These are phyloP conservation scores for Aphelocoma californica DNA, from an alignment of 2,797 vertebrate species.

Conservation along the genomic window DNA sequence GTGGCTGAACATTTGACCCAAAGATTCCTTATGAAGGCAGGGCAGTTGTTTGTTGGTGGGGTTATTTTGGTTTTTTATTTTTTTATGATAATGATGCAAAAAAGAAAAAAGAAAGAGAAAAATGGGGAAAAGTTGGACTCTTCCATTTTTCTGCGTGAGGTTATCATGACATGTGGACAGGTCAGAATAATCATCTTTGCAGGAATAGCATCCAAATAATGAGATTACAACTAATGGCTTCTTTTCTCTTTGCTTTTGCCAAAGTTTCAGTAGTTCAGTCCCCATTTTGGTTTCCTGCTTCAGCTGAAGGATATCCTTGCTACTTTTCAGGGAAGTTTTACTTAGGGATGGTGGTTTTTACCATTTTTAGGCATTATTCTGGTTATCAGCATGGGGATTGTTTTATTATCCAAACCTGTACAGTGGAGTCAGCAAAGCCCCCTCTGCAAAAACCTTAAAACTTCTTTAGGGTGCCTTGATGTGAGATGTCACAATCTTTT, in stretches of 20 bases:
- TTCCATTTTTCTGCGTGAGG: not conserved
- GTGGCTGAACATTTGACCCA: not conserved
- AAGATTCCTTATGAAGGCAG: not conserved
- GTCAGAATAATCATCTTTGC: not conserved
- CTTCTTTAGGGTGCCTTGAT: not conserved
- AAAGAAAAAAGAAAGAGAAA: not conserved
- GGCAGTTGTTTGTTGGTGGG: not conserved
- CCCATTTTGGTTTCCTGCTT: not conserved
- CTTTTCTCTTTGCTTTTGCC: not conserved
- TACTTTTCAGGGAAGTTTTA: not conserved
- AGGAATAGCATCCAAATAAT: not conserved
- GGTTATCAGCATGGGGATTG: too few relatives aligned
- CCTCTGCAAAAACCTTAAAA: not conserved
- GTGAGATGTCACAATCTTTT: not conserved
- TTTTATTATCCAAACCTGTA: not conserved
- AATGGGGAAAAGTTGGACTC: not conserved
- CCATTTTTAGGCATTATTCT: not conserved
- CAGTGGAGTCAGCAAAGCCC: accelerated
- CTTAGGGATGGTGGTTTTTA: not conserved
- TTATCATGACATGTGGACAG: not conserved
- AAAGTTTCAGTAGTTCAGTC: not conserved
- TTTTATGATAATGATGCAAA: not conserved
- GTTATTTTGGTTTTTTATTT: not conserved
- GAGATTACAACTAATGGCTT: not conserved
- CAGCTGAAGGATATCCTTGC: not conserved